A percentile compares a stretch with the other conserved stretches of the same genome.
These are phyloP conservation scores for Cheilosia variabilis DNA, from an alignment of 2,888 invertebrate genomes.

Conservation along the genomic window DNA sequence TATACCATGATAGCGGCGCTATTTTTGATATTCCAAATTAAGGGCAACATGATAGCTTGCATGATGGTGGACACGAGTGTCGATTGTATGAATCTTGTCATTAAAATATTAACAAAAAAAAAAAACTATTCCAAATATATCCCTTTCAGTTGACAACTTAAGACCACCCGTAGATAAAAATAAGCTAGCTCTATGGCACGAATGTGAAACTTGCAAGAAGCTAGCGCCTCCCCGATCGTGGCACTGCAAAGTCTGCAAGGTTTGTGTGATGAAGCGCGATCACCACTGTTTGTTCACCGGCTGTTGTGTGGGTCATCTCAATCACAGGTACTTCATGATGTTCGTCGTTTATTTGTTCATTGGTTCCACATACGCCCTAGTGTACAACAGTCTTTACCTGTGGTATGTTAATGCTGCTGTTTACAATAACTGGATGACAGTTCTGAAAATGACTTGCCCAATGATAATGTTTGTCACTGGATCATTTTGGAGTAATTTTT, in stretches of 20 bases:
- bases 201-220: constrained; percentile 90
- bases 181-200: constrained; percentile 85
- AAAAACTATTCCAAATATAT: neutral
- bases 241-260: constrained; percentile 93
- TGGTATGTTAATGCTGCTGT: constrained; percentile 81
- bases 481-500: constrained; percentile 87
- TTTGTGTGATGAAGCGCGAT: constrained; percentile 92
- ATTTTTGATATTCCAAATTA: constrained; percentile 90
- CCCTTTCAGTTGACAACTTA: constrained; percentile 69
- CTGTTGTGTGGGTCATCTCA: constrained; percentile 93
- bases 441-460: constrained; percentile 89
- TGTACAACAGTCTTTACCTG: constrained; percentile 89
- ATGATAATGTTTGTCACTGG: constrained; percentile 89
- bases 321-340: constrained; percentile 93
- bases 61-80: constrained; percentile 91
- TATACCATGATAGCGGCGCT: constrained; percentile 87
- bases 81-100: constrained; percentile 83
- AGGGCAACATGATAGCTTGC: constrained; percentile 90
- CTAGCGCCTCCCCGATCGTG: constrained; percentile 92
- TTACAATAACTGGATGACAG: constrained; percentile 84
- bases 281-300: constrained; percentile 95
- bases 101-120: neutral
- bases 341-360: constrained; percentile 90
- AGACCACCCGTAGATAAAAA: constrained; percentile 81
- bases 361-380: constrained; percentile 88